phyloP scores from a whole-genome alignment of 2,888 invertebrate species.

The Agrochola lychnidis region DNA sequence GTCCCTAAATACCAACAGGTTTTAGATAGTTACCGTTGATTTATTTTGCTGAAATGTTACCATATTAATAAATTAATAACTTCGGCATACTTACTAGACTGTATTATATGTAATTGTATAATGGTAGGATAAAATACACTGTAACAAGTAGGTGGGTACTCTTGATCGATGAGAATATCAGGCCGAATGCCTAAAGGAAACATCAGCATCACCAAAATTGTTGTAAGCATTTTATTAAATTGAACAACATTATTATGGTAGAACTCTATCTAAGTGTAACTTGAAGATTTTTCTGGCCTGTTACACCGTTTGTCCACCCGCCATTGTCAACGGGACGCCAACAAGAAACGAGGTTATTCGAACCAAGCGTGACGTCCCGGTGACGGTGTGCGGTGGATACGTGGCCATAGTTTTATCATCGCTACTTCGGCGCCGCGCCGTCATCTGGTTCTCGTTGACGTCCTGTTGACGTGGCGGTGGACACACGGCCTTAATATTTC shows the following conservation, averaged over 20 bases:
- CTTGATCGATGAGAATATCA: background rate
- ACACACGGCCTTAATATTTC: no score
- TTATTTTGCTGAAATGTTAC: conserved; percentile 58
- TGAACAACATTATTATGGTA: background rate
- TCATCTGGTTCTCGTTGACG: no score
- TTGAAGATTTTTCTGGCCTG: background rate
- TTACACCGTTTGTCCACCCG: no score
- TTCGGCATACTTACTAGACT: background rate
- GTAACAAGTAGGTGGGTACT: background rate
- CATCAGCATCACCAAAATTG: no score
- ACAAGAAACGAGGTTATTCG: no score
- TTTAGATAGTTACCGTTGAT: conserved; percentile 31
- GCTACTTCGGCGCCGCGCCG: no score
- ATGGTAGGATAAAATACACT: background rate
- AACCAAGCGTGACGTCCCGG: no score
- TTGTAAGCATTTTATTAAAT: conserved; percentile 5
- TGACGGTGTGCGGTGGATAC: no score
- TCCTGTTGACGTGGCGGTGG: no score
- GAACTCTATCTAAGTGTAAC: background rate
- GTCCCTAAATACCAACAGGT: conserved; percentile 38
- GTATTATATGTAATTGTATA: background rate
- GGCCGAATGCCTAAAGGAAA: background rate
- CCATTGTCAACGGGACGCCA: no score
- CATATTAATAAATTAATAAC: conserved; percentile 26
- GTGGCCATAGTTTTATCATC: no score